Conservation (phyloP, 2,888 invertebrate genomes). For the Branchipolynoe longqiensis region DNA sequence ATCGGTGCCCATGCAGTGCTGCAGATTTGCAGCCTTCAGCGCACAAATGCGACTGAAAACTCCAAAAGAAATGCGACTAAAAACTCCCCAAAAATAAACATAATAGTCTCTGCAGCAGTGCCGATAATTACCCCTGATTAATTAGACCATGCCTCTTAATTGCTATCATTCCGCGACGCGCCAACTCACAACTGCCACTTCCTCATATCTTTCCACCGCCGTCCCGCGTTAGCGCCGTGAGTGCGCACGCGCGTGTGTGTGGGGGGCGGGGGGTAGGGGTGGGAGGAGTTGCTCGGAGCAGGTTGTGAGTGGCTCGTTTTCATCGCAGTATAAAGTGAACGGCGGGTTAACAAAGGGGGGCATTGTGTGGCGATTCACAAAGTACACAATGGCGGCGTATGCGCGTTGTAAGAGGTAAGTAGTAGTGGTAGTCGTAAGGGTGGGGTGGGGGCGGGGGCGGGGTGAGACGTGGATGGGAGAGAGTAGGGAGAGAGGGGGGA, state of each 20-base stretch:
- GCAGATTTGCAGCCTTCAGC: no score
- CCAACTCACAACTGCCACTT: not conserved
- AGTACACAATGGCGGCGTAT: no score
- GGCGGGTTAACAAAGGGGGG: not conserved
- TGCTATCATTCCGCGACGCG: conserved; percentile 1
- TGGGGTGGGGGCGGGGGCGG: not conserved
- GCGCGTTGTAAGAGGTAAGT: no score
- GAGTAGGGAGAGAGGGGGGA: not conserved
- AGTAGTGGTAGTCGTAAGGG: no score
- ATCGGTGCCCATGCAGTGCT: no score
- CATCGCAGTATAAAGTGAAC: conserved; percentile 36
- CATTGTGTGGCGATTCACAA: not conserved
- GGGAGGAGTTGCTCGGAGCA: not conserved
- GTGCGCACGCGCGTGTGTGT: conserved; percentile 4
- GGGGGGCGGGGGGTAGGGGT: not conserved
- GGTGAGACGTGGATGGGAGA: not conserved
- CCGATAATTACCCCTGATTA: conserved; percentile 29
- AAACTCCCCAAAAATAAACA: no score
- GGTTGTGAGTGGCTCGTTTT: no score
- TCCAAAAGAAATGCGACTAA: no score
- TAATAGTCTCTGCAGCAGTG: no score
- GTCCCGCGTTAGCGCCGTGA: not conserved
- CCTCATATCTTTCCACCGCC: not conserved
- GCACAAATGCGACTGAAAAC: no score
- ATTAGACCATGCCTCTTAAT: conserved; percentile 3